These are phyloP conservation scores for Calyptomena viridis DNA, from an alignment of 2,113 vertebrate genomes.

Conservation along the genomic window DNA sequence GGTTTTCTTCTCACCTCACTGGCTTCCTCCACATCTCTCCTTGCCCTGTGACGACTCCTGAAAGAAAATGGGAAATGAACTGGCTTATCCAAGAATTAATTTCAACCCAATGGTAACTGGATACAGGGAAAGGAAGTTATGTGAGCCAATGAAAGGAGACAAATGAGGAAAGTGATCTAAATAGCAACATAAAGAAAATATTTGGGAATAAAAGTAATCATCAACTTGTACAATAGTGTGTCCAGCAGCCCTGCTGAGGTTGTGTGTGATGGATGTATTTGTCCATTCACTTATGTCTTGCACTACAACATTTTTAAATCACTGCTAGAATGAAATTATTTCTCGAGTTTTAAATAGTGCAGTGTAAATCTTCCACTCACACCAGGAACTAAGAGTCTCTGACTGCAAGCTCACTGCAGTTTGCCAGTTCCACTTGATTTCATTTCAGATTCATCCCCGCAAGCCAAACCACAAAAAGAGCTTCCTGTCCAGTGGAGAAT, in stretches of 20 bases:
- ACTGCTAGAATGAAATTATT: slow-evolving; percentile 13
- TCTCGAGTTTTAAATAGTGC: slow-evolving; percentile 13
- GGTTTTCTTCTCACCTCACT: not conserved
- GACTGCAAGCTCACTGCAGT: not conserved
- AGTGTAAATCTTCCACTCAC: not conserved
- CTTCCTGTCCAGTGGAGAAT: slow-evolving; percentile 41
- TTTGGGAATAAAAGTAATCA: not conserved
- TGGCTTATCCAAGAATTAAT: not conserved
- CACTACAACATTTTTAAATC: not conserved
- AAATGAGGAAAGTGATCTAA: not conserved
- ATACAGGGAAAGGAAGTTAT: not conserved
- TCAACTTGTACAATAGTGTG: not conserved
- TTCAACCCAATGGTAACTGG: not conserved
- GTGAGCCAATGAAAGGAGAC: not conserved
- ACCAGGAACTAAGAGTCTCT: not conserved
- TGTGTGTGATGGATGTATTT: not conserved
- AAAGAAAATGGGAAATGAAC: not conserved
- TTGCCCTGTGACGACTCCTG: not conserved
- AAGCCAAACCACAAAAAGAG: slow-evolving; percentile 45
- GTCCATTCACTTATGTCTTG: not conserved
- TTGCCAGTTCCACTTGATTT: slow-evolving; percentile 54
- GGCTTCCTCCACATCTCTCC: not conserved
- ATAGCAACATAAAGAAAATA: slow-evolving; percentile 14
- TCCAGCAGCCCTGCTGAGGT: not conserved
- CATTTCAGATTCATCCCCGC: not conserved